Conservation (phyloP, 2,888 invertebrate genomes). For the Drosophila yooni region DNA sequence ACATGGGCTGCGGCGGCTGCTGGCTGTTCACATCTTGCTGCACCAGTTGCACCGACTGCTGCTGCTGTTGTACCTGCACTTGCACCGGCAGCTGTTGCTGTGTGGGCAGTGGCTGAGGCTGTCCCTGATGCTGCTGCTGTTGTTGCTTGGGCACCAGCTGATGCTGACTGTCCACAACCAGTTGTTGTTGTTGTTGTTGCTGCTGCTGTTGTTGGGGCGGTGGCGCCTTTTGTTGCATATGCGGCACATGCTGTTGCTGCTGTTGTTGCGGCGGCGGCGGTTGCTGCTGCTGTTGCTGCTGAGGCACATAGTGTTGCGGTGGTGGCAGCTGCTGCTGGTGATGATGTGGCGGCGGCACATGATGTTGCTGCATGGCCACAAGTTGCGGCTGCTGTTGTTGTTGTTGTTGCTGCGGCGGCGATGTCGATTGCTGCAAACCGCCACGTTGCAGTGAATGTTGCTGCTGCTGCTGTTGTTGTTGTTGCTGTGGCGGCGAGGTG, state of each 20-base stretch:
- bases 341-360: slow-evolving; percentile 63
- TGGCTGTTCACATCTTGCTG: slow-evolving; percentile 58
- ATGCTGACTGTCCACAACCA: slow-evolving; percentile 57
- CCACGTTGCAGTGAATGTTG: slow-evolving; percentile 61
- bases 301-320: slow-evolving; percentile 81
- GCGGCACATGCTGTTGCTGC: slow-evolving; percentile 57
- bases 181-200: slow-evolving; percentile 35
- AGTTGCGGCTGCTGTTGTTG: slow-evolving; percentile 71
- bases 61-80: slow-evolving; percentile 46
- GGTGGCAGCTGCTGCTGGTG: slow-evolving; percentile 75
- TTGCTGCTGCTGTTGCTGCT: slow-evolving; percentile 61
- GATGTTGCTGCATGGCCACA: slow-evolving; percentile 61
- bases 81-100: slow-evolving; percentile 56
- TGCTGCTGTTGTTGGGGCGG: slow-evolving; percentile 53
- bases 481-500: slow-evolving; percentile 81
- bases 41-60: slow-evolving; percentile 30
- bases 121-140: slow-evolving; percentile 64
- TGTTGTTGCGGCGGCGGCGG: slow-evolving; percentile 56
- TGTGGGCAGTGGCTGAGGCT: slow-evolving; percentile 50
- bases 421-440: slow-evolving; percentile 58
- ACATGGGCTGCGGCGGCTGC: slow-evolving; percentile 59
- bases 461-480: slow-evolving; percentile 70
- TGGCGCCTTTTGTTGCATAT: slow-evolving; percentile 61
- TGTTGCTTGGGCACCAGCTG: slow-evolving; percentile 76
- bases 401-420: slow-evolving; percentile 60